Conservation (phyloP, 2,888 invertebrate species). For the Zygogramma bicolorata region DNA sequence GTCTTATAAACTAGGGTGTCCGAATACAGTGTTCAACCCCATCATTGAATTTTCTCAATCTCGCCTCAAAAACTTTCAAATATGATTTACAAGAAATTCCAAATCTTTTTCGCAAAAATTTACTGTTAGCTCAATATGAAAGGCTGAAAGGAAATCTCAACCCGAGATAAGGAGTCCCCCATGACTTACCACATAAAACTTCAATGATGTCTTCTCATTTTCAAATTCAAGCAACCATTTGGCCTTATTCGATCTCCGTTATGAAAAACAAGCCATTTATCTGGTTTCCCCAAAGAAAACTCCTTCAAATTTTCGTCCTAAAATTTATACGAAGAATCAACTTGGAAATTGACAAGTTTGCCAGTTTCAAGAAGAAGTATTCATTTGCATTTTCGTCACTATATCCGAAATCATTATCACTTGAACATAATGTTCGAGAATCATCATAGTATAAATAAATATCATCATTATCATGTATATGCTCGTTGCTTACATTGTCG, state of each 20-base stretch:
- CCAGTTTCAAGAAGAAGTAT: too few species aligned
- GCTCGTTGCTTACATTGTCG: too few species aligned
- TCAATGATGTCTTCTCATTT: neutral
- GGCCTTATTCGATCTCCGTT: neutral
- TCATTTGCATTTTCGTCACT: too few species aligned
- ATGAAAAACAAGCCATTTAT: slow-evolving; percentile 5
- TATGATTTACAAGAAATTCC: slow-evolving; percentile 20
- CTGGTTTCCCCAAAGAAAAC: neutral
- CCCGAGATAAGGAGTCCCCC: slow-evolving; percentile 20
- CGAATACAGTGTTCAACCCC: neutral
- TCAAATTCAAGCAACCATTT: neutral
- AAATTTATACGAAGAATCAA: too few species aligned
- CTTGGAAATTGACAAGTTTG: too few species aligned
- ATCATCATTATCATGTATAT: too few species aligned
- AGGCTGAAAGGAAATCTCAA: slow-evolving; percentile 11
- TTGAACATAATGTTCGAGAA: too few species aligned
- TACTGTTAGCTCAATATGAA: slow-evolving; percentile 13
- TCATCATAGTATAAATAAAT: too few species aligned
- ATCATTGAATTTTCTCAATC: slow-evolving; percentile 33
- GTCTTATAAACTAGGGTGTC: slow-evolving; percentile 18
- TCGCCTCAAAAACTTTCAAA: slow-evolving; percentile 24
- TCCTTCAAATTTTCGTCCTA: too few species aligned
- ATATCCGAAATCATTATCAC: too few species aligned
- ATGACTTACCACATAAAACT: slow-evolving; percentile 7
- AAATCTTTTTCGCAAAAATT: slow-evolving; percentile 11